Percentiles rank a stretch among this genome's conserved stretches.
phyloP scores from a whole-genome alignment of 2,797 vertebrate genomes.

The Sphenopsis melanotis region DNA sequence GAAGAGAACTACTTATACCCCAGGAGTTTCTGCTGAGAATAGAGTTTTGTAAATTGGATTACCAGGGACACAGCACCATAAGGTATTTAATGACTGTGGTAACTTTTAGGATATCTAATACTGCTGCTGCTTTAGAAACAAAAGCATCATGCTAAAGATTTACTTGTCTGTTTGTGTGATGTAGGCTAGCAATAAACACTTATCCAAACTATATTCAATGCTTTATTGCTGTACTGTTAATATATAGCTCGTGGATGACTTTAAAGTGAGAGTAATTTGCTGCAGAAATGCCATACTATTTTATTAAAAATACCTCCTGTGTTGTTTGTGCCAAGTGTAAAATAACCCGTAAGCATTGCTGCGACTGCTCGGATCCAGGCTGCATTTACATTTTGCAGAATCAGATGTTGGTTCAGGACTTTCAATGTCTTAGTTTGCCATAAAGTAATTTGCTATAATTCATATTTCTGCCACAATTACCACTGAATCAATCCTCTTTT shows the following conservation, averaged over 20 bases:
- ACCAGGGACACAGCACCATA: constrained; percentile 61
- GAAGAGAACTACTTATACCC: constrained; percentile 70
- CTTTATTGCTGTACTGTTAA: constrained; percentile 32
- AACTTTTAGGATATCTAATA: constrained; percentile 69
- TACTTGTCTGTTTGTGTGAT: constrained; percentile 26
- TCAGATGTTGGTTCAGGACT: constrained; percentile 12
- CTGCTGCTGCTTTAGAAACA: constrained; percentile 46
- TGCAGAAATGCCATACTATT: constrained; percentile 21
- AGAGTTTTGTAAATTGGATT: constrained; percentile 74
- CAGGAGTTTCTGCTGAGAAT: constrained; percentile 76
- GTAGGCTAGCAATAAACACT: constrained; percentile 31
- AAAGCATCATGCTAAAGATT: constrained; percentile 35
- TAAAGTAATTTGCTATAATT: constrained; percentile 22
- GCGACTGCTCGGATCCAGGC: background rate
- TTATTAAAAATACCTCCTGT: constrained; percentile 35
- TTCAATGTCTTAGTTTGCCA: background rate
- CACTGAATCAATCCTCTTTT: background rate
- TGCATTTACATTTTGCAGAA: constrained; percentile 32
- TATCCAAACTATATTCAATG: constrained; percentile 30
- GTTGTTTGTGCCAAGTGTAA: constrained; percentile 25
- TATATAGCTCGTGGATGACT: constrained; percentile 28
- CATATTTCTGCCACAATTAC: constrained; percentile 15
- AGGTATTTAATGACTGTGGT: constrained; percentile 73
- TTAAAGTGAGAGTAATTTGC: constrained; percentile 29
- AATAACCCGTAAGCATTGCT: constrained; percentile 17